These are phyloP conservation scores for Drosophila austrosaltans DNA, from an alignment of 2,888 invertebrate genomes.

Conservation along the genomic window DNA sequence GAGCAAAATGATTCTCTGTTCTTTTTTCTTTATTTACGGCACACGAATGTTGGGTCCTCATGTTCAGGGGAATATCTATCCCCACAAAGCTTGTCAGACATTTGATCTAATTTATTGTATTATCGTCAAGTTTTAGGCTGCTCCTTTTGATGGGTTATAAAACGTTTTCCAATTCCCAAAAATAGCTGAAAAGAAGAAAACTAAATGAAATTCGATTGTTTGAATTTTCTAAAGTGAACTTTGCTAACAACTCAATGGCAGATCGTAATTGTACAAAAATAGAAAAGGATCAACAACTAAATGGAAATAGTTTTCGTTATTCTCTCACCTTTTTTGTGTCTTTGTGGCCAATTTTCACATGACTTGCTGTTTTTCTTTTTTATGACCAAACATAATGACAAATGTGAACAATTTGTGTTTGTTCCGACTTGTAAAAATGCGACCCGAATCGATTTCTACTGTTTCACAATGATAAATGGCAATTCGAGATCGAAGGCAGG, in stretches of 20 bases:
- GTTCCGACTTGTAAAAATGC: slow-evolving; percentile 36
- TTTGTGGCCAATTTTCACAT: slow-evolving; percentile 36
- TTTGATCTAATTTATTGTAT: slow-evolving; percentile 62
- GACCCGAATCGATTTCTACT: slow-evolving; percentile 53
- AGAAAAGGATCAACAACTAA: neutral
- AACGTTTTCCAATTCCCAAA: slow-evolving; percentile 24
- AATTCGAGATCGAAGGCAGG: slow-evolving; percentile 38
- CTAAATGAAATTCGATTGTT: slow-evolving; percentile 55
- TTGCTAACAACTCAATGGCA: neutral
- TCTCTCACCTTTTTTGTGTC: neutral
- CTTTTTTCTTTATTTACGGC: slow-evolving; percentile 28
- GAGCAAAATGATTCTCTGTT: neutral
- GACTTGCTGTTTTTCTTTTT: slow-evolving; percentile 45
- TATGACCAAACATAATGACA: slow-evolving; percentile 49
- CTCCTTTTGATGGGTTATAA: slow-evolving; percentile 31
- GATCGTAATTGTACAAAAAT: neutral
- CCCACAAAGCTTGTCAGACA: slow-evolving; percentile 26
- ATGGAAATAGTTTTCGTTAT: neutral
- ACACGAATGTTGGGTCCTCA: slow-evolving; percentile 30
- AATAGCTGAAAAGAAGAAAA: slow-evolving; percentile 36
- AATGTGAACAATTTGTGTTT: slow-evolving; percentile 49
- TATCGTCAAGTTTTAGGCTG: slow-evolving; percentile 42
- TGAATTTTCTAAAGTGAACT: no score
- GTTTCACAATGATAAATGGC: slow-evolving; percentile 49
- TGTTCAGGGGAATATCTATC: neutral